Evolutionary conservation across 2,888 invertebrate genomes (phyloP).

Genomic region (Itoplectis maculator): DNA sequence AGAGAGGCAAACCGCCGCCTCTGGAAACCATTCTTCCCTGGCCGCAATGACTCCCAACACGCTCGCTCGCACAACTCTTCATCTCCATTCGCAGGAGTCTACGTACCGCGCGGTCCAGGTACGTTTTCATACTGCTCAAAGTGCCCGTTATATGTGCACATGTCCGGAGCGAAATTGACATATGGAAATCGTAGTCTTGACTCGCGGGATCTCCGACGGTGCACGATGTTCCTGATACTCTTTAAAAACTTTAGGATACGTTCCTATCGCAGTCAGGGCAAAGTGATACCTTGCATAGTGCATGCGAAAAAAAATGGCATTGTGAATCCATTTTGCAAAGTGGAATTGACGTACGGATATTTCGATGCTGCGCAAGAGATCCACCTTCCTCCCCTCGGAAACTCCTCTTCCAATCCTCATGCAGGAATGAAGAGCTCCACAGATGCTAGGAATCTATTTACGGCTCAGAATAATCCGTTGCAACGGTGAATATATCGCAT

Average conservation of each 20-base stretch:
- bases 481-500: too few relatives aligned
- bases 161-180: slow-evolving; percentile 51
- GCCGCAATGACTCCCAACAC: slow-evolving; percentile 81
- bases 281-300: background rate
- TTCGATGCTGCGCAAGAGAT: too few relatives aligned
- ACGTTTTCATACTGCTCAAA: slow-evolving; percentile 6
- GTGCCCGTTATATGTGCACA: slow-evolving; percentile 18
- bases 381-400: too few relatives aligned
- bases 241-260: slow-evolving; percentile 23
- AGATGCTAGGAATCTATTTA: too few relatives aligned
- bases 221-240: slow-evolving; percentile 39
- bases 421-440: too few relatives aligned
- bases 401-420: too few relatives aligned
- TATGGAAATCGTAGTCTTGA: slow-evolving; percentile 37
- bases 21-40: slow-evolving; percentile 83
- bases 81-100: slow-evolving; percentile 57
- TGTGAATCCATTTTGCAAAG: slow-evolving; percentile 37
- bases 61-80: slow-evolving; percentile 66
- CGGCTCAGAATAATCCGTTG: too few relatives aligned
- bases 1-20: slow-evolving; percentile 75
- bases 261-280: background rate
- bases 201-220: slow-evolving; percentile 31
- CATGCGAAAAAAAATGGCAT: background rate
- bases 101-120: slow-evolving; percentile 20
- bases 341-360: background rate